Conservation (phyloP, 2,888 invertebrate species). For the Anticlea derivata region DNA sequence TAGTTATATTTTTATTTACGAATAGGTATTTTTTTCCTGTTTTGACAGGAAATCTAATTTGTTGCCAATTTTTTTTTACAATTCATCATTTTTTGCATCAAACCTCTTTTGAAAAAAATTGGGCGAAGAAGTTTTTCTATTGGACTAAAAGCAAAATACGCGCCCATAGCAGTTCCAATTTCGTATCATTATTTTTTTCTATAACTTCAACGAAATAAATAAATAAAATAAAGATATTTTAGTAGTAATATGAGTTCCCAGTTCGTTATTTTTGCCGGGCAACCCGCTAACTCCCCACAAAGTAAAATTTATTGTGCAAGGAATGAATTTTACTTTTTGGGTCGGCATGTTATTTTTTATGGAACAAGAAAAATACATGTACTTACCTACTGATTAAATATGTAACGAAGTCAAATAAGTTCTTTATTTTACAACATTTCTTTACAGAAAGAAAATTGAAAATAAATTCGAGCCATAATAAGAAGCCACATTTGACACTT, state of each 20-base stretch:
- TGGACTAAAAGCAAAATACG: no score
- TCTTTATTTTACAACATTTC: no score
- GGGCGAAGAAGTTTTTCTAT: no score
- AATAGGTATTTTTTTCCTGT: neutral
- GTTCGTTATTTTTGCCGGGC: slow-evolving; percentile 9
- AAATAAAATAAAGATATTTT: slow-evolving; percentile 11
- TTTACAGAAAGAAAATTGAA: no score
- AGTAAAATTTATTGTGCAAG: neutral
- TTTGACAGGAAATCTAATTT: neutral
- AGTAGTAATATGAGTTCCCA: neutral
- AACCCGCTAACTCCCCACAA: neutral
- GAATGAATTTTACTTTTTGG: no score
- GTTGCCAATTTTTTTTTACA: neutral
- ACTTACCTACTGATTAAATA: neutral
- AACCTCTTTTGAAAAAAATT: neutral
- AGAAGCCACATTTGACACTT: no score
- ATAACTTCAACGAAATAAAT: slow-evolving; percentile 1
- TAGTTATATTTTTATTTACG: slow-evolving; percentile 3
- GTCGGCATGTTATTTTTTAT: slow-evolving; percentile 58
- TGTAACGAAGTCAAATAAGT: no score
- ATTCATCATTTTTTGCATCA: neutral
- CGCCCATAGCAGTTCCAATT: no score
- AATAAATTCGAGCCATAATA: no score
- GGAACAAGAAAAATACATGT: slow-evolving; percentile 11
- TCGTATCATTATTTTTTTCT: no score